A percentile compares a stretch with the other conserved stretches of the same genome.
These are phyloP conservation scores for Theropithecus gelada DNA, from an alignment of 2,113 vertebrate species.

Conservation along the genomic window DNA sequence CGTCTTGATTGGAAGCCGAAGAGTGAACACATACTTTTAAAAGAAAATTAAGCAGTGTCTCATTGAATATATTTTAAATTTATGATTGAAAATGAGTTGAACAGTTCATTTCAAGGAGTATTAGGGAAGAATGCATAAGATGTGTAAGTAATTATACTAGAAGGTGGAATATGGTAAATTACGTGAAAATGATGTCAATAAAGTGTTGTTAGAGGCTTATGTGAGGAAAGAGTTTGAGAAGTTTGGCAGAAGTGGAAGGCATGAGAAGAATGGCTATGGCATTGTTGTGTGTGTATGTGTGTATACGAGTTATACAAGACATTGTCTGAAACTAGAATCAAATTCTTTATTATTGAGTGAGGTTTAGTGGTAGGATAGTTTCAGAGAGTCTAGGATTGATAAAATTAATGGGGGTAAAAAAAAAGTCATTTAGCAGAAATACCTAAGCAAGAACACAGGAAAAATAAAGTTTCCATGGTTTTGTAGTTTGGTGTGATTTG, in stretches of 20 bases:
- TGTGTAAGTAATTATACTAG: background rate
- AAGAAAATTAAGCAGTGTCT: background rate
- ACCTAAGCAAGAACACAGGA: background rate
- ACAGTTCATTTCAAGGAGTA: conserved; percentile 5
- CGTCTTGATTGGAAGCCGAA: background rate
- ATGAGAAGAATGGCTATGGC: background rate
- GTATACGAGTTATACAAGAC: background rate
- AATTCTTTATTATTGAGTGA: background rate
- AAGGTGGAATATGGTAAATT: background rate
- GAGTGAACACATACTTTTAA: background rate
- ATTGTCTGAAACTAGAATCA: background rate
- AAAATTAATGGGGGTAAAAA: background rate
- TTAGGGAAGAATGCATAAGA: background rate
- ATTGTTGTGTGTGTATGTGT: background rate
- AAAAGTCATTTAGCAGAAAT: conserved; percentile 16
- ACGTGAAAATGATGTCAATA: background rate
- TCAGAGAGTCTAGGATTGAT: background rate
- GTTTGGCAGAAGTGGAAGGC: background rate
- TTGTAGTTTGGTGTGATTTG: background rate
- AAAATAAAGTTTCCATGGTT: background rate
- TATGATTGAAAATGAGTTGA: background rate
- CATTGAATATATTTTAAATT: conserved; percentile 34
- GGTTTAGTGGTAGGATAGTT: background rate
- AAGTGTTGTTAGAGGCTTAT: background rate
- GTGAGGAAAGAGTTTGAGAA: background rate